Percentiles rank a stretch among this genome's conserved stretches.
Conservation (phyloP, 2,113 vertebrate genomes). For the Petrocephalus microphthalmus region DNA sequence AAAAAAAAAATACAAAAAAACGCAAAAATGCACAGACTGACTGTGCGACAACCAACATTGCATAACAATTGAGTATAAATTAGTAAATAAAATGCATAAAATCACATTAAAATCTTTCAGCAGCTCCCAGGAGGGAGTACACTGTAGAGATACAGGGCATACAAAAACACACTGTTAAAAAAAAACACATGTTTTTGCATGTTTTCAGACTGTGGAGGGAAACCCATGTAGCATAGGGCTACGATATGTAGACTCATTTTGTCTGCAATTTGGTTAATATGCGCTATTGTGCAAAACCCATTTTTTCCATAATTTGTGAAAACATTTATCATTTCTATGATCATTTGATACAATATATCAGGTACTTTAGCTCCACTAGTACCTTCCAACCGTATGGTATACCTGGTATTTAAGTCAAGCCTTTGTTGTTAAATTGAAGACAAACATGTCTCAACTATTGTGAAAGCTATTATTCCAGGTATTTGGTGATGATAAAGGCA, state of each 20-base stretch:
- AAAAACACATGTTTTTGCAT: too few relatives aligned
- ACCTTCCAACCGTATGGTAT: background rate
- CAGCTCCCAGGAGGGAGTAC: background rate
- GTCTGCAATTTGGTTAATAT: background rate
- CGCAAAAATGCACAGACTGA: background rate
- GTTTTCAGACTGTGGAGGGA: background rate
- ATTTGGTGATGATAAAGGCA: background rate
- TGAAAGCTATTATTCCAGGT: background rate
- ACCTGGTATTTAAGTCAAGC: background rate
- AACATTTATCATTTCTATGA: background rate
- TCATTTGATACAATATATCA: background rate
- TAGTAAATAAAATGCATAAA: background rate
- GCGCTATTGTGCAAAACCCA: background rate
- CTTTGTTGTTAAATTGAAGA: background rate
- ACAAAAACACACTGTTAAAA: background rate
- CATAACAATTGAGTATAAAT: background rate
- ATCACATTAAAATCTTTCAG: background rate
- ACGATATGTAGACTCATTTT: background rate
- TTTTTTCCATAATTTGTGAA: background rate
- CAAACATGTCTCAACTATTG: background rate
- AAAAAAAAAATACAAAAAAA: too few relatives aligned
- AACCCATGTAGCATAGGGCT: background rate
- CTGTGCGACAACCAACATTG: background rate
- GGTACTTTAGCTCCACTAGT: background rate
- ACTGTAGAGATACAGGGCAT: background rate